These are phyloP conservation scores for Synanthedon formicaeformis DNA, from an alignment of 2,888 invertebrate genomes.

Conservation along the genomic window DNA sequence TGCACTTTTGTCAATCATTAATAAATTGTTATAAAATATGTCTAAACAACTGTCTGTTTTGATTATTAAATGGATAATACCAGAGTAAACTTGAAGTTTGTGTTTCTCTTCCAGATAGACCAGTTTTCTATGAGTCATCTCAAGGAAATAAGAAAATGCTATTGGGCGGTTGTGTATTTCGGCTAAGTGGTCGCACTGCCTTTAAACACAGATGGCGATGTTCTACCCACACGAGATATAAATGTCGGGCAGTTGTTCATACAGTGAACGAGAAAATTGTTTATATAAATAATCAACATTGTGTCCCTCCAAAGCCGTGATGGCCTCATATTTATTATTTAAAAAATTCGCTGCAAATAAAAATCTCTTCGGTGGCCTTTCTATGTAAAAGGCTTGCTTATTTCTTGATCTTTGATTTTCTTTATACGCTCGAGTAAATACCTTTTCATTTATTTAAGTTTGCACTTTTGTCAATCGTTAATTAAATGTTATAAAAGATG, in stretches of 20 bases:
- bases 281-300: background rate
- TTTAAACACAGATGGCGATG: conserved; percentile 22
- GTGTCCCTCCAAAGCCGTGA: no score
- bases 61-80: no score
- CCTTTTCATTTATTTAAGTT: background rate
- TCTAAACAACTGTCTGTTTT: no score
- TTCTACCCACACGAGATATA: conserved; percentile 16
- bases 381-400: background rate
- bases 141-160: background rate
- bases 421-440: no score
- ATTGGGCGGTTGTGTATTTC: background rate
- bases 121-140: background rate
- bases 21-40: no score
- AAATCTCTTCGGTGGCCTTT: no score
- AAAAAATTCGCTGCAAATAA: no score
- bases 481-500: no score
- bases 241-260: conserved; percentile 21
- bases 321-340: no score
- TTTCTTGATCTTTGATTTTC: no score
- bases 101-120: background rate
- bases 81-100: no score
- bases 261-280: conserved; percentile 11
- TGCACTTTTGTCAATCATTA: background rate
- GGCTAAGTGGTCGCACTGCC: background rate
- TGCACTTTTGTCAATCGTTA: background rate